Evolutionary conservation across 2,797 vertebrate genomes (phyloP).

Genomic region (Sternotherus odoratus): DNA sequence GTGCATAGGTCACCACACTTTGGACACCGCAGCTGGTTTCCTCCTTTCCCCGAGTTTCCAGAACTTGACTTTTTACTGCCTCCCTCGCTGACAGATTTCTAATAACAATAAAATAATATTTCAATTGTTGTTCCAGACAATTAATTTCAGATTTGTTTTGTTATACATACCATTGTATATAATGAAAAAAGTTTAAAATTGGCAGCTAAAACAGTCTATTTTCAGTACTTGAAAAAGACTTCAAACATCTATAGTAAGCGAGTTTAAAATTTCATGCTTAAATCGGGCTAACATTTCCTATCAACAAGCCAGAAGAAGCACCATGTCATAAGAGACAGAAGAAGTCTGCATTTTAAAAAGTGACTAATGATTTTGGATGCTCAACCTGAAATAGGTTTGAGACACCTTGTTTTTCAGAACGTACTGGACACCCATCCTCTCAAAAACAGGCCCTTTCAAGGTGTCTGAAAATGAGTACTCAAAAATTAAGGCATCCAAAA

Average conservation of each 20-base stretch:
- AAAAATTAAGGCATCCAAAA: background rate
- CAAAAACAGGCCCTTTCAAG: conserved; percentile 10
- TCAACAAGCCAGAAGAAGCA: background rate
- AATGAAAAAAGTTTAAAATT: background rate
- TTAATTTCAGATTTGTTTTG: background rate
- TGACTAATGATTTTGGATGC: background rate
- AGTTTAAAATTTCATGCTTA: background rate
- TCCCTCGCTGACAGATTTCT: conserved; percentile 90
- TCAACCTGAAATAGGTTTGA: background rate
- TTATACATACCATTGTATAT: background rate
- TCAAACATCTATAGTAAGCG: background rate
- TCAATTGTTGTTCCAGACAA: conserved; percentile 43
- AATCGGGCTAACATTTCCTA: background rate
- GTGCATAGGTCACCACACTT: conserved; percentile 98
- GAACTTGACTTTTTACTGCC: conserved; percentile 87
- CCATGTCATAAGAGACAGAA: background rate
- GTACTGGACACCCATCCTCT: background rate
- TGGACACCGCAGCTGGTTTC: conserved; percentile 93
- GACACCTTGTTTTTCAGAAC: background rate
- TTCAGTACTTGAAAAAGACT: background rate
- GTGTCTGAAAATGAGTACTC: background rate
- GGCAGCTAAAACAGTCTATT: background rate
- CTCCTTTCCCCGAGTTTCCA: conserved; percentile 94
- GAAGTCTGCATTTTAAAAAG: background rate
- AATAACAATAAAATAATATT: conserved; percentile 43